These are phyloP conservation scores for Calosoma granatense DNA, from an alignment of 1,140 invertebrate genomes.

Conservation along the genomic window DNA sequence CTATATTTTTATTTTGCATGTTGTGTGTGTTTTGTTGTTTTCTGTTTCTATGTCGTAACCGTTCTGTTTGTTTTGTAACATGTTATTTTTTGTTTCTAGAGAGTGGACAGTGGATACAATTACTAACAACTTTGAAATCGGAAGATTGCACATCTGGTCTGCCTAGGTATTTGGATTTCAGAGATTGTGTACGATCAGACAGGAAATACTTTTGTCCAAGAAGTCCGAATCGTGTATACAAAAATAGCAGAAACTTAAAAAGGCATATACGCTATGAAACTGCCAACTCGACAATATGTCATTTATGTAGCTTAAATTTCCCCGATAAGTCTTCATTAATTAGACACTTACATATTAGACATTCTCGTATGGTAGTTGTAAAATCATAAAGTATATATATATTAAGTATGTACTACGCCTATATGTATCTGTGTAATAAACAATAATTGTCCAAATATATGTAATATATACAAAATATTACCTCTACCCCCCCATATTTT, in stretches of 20 bases:
- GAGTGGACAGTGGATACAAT: neutral
- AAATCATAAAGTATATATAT: neutral
- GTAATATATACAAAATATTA: too few relatives aligned
- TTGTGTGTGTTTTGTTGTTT: too few relatives aligned
- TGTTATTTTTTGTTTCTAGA: neutral
- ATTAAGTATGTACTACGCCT: too few relatives aligned
- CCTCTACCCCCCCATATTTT: too few relatives aligned
- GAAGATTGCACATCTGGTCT: neutral
- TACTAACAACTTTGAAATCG: neutral
- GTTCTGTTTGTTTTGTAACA: too few relatives aligned
- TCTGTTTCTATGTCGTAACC: too few relatives aligned
- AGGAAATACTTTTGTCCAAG: neutral
- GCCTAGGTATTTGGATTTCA: neutral
- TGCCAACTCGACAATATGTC: neutral
- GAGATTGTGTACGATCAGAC: neutral
- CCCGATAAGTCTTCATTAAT: neutral
- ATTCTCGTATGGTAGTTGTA: neutral
- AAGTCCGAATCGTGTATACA: neutral
- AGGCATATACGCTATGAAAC: neutral
- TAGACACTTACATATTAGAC: slow-evolving; percentile 3
- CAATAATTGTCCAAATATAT: too few relatives aligned
- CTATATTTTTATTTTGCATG: too few relatives aligned
- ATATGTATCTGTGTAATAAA: too few relatives aligned
- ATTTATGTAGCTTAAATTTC: slow-evolving; percentile 5
- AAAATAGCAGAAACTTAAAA: slow-evolving; percentile 3